Conservation (phyloP, 2,888 invertebrate species). For the Anthrax anthrax region DNA sequence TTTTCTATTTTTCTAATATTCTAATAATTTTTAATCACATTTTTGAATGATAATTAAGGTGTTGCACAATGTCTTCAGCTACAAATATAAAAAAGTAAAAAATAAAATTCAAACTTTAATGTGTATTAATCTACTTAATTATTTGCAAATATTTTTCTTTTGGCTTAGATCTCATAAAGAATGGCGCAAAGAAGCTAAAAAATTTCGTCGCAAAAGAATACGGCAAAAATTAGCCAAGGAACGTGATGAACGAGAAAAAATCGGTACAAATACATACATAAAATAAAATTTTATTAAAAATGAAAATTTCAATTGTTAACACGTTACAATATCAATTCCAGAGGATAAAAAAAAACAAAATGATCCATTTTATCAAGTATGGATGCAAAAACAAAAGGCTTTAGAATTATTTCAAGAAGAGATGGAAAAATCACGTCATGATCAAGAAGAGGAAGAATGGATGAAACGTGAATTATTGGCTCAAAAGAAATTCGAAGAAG, state of each 20-base stretch:
- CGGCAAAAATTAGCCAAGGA: slow-evolving; percentile 44
- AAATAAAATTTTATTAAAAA: neutral
- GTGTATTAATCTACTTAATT: too few species aligned
- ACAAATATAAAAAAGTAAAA: too few species aligned
- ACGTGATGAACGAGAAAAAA: slow-evolving; percentile 36
- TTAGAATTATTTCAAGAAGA: slow-evolving; percentile 39
- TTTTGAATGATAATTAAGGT: too few species aligned
- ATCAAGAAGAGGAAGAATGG: slow-evolving; percentile 50
- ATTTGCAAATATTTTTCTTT: too few species aligned
- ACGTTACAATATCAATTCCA: neutral
- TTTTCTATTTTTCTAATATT: too few species aligned
- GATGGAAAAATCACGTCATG: slow-evolving; percentile 40
- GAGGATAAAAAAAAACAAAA: slow-evolving; percentile 10
- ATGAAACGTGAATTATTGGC: slow-evolving; percentile 48
- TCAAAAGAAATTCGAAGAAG: slow-evolving; percentile 46
- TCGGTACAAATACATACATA: slow-evolving; percentile 23
- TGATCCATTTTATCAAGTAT: slow-evolving; percentile 38
- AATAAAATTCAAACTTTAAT: too few species aligned
- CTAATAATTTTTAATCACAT: too few species aligned
- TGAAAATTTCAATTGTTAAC: neutral
- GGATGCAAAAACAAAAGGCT: slow-evolving; percentile 39
- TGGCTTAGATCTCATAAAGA: slow-evolving; percentile 32
- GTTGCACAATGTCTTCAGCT: too few species aligned
- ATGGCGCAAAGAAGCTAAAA: slow-evolving; percentile 63
- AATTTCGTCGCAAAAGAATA: slow-evolving; percentile 50